These are phyloP conservation scores for Poecilobothrus nobilitatus DNA, from an alignment of 2,888 invertebrate genomes.

Conservation along the genomic window DNA sequence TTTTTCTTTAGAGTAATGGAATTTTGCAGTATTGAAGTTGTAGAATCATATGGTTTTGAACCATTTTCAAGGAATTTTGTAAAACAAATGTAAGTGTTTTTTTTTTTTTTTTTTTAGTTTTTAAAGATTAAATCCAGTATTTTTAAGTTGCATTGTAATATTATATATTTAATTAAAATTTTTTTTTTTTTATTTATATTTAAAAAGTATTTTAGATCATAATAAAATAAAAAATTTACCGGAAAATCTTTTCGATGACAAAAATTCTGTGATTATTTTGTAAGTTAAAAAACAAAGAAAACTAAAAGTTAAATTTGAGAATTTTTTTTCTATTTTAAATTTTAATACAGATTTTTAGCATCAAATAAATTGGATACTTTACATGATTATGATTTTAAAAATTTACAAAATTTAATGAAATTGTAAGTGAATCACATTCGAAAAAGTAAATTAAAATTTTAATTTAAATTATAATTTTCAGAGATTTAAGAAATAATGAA, in stretches of 20 bases:
- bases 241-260: conserved; percentile 37
- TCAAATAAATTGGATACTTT: conserved; percentile 35
- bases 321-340: conserved; percentile 21
- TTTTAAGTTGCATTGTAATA: too few species aligned
- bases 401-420: conserved; percentile 33
- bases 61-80: conserved; percentile 36
- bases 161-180: too few species aligned
- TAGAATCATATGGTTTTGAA: conserved; percentile 38
- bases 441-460: background rate
- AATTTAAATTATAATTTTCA: conserved; percentile 25
- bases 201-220: conserved; percentile 45
- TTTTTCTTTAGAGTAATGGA: conserved; percentile 40
- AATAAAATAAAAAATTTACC: conserved; percentile 42
- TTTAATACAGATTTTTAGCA: conserved; percentile 34
- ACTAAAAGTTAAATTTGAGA: too few species aligned
- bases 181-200: too few species aligned
- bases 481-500: conserved; percentile 47
- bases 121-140: too few species aligned
- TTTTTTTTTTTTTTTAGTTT: too few species aligned
- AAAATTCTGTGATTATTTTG: conserved; percentile 41
- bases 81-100: conserved; percentile 30
- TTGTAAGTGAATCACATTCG: conserved; percentile 31
- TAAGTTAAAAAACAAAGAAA: conserved; percentile 27
- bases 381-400: conserved; percentile 30
- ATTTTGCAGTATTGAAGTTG: conserved; percentile 41